Percentiles rank a stretch among this genome's conserved stretches.
Evolutionary conservation across 2,888 invertebrate species (phyloP).

Genomic region (Sinhomidia bicolor): DNA sequence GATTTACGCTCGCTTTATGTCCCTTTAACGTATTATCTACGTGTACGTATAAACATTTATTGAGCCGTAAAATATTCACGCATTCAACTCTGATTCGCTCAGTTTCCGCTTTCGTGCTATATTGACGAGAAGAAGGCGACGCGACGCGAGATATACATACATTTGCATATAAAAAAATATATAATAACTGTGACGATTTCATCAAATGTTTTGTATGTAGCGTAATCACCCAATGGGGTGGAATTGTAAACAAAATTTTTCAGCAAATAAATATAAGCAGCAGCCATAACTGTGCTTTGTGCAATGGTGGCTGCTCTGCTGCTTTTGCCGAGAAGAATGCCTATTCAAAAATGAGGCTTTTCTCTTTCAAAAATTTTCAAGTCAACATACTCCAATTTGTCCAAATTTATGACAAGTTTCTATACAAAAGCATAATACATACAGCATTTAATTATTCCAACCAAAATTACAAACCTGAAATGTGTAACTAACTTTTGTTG

Average conservation of each 20-base stretch:
- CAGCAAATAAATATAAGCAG: no score
- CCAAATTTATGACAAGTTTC: no score
- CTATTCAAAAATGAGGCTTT: no score
- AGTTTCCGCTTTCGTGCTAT: neutral
- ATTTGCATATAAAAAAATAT: neutral
- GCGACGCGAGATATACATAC: neutral
- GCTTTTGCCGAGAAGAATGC: neutral
- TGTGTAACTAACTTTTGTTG: no score
- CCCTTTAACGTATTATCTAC: conserved; percentile 45
- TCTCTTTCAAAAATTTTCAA: no score
- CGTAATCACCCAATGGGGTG: neutral
- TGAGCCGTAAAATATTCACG: conserved; percentile 52
- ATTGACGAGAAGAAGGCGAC: no score
- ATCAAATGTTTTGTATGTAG: neutral
- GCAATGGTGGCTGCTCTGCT: no score
- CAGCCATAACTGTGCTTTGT: no score
- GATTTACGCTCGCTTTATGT: conserved; percentile 49
- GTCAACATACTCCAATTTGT: no score
- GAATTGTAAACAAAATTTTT: neutral
- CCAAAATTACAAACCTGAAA: no score
- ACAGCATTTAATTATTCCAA: no score
- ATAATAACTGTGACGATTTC: neutral
- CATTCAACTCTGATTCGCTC: conserved; percentile 1
- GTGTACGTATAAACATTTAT: conserved; percentile 43
- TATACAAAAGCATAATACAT: no score